These are phyloP conservation scores for Erethizon dorsatum DNA, from an alignment of 2,797 vertebrate species.

Conservation along the genomic window DNA sequence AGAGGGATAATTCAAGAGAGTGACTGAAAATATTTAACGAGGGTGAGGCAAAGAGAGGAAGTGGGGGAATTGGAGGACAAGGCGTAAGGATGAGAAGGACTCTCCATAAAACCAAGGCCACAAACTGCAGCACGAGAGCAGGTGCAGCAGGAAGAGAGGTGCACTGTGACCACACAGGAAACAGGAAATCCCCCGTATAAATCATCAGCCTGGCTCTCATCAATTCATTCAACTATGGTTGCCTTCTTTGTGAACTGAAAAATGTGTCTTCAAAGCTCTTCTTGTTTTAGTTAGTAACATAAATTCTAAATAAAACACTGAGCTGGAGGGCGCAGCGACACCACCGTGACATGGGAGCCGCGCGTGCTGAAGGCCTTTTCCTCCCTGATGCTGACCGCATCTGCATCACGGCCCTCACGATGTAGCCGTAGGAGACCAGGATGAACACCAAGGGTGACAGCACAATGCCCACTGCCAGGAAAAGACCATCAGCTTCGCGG, in stretches of 20 bases:
- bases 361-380: constrained; percentile 77
- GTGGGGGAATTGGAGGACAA: neutral
- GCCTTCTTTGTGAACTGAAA: no score
- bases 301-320: no score
- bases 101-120: no score
- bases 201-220: no score
- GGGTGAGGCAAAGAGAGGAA: neutral
- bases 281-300: no score
- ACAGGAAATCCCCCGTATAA: no score
- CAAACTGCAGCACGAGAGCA: neutral
- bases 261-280: no score
- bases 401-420: neutral
- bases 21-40: neutral
- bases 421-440: constrained; percentile 58
- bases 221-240: no score
- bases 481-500: constrained; percentile 78
- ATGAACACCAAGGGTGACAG: constrained; percentile 73
- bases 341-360: constrained; percentile 70
- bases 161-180: no score
- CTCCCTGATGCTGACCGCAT: neutral
- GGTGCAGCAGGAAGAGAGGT: no score
- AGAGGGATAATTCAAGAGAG: neutral
- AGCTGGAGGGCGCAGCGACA: no score
- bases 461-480: constrained; percentile 46
- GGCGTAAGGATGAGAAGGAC: no score